These are phyloP conservation scores for Oxytorus armatus DNA, from an alignment of 2,888 invertebrate genomes.

Conservation along the genomic window DNA sequence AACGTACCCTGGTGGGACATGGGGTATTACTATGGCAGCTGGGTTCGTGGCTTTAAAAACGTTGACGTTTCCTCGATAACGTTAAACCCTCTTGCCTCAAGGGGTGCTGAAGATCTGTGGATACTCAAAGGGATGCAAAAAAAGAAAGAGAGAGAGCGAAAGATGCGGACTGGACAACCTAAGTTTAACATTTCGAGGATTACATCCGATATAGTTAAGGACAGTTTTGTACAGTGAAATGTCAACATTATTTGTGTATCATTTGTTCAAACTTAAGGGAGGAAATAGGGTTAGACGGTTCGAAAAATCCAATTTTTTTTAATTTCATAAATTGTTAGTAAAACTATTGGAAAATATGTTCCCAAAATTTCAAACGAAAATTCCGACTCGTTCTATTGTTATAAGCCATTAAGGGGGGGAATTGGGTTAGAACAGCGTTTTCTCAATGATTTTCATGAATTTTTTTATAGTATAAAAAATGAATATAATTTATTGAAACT, in stretches of 20 bases:
- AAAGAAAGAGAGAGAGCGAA: background rate
- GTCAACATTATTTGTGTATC: background rate
- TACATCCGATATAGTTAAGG: background rate
- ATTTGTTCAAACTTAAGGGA: background rate
- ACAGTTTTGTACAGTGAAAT: background rate
- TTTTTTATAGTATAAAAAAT: too few species aligned
- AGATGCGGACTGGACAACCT: background rate
- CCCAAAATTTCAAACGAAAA: too few species aligned
- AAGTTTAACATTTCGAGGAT: background rate
- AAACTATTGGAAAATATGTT: too few species aligned
- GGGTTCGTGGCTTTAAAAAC: slow-evolving; percentile 31
- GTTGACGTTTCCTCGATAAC: slow-evolving; percentile 46
- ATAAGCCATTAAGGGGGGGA: too few species aligned
- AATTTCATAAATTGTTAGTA: too few species aligned
- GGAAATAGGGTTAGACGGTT: too few species aligned
- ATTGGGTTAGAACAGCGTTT: too few species aligned
- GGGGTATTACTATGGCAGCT: slow-evolving; percentile 8
- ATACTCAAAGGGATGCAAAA: background rate
- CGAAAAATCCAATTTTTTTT: too few species aligned
- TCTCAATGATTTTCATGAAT: too few species aligned
- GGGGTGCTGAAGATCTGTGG: background rate
- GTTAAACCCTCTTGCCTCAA: background rate
- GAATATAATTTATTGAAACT: too few species aligned
- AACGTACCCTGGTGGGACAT: slow-evolving; percentile 9
- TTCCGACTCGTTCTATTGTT: too few species aligned